Evolutionary conservation across 2,113 vertebrate genomes (phyloP).

Genomic region (Neotoma lepida): DNA sequence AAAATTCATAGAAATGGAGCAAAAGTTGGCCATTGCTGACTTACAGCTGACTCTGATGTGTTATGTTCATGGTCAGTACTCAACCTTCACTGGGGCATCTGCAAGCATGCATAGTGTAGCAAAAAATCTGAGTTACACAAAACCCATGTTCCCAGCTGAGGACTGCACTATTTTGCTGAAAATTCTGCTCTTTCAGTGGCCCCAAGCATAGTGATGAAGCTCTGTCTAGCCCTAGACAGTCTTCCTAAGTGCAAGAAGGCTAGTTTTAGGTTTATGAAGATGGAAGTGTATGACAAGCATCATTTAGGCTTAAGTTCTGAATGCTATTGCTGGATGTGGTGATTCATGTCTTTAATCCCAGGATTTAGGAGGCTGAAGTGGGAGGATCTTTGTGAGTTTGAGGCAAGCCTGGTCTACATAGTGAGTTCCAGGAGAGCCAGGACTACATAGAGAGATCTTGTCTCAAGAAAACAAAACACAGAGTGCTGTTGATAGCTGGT

Average conservation of each 20-base stretch:
- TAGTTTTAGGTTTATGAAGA: not conserved
- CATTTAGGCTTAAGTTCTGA: not conserved
- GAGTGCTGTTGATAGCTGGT: not conserved
- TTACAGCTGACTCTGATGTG: not conserved
- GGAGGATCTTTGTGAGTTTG: not conserved
- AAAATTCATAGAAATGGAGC: not conserved
- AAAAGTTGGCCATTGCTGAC: not conserved
- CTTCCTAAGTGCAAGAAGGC: not conserved
- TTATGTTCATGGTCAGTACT: not conserved
- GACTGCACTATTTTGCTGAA: not conserved
- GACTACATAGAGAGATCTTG: not conserved
- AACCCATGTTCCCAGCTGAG: not conserved
- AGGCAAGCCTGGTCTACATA: not conserved
- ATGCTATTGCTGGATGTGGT: not conserved
- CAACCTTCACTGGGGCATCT: not conserved
- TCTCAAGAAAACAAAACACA: not conserved
- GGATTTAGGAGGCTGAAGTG: not conserved
- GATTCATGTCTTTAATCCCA: not conserved
- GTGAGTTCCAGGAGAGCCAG: not conserved
- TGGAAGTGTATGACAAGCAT: not conserved
- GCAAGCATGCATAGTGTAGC: not conserved
- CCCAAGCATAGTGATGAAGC: not conserved
- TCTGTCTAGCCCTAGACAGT: not conserved
- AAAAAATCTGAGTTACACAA: not conserved
- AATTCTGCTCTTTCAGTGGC: not conserved